Evolutionary conservation across 2,113 vertebrate species (phyloP).

Genomic region (Dendrocopos noguchii): DNA sequence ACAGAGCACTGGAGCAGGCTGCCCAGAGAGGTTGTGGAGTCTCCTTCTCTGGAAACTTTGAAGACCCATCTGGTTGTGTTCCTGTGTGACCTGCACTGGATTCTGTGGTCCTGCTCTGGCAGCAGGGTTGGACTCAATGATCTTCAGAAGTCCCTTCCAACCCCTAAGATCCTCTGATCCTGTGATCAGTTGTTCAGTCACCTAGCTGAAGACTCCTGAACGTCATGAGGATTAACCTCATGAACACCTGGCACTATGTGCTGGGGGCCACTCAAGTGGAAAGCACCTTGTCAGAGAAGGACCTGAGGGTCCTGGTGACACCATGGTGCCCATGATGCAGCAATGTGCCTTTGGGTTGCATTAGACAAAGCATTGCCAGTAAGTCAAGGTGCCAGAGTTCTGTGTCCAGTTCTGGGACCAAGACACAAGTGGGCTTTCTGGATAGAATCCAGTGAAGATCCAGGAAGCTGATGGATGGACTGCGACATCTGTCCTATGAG

Average conservation of each 20-base stretch:
- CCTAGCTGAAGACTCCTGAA: not conserved
- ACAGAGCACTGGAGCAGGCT: too few relatives aligned
- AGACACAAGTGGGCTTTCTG: too few relatives aligned
- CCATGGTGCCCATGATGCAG: not conserved
- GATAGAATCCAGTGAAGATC: not conserved
- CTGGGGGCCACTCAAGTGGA: not conserved
- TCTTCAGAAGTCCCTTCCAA: too few relatives aligned
- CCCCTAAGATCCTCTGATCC: too few relatives aligned
- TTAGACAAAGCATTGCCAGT: not conserved
- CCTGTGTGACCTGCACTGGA: too few relatives aligned
- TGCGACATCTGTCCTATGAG: not conserved
- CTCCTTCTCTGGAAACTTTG: too few relatives aligned
- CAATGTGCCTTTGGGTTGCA: not conserved
- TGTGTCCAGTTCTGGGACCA: not conserved
- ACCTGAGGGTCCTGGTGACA: not conserved
- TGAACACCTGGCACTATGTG: not conserved
- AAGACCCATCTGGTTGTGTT: too few relatives aligned
- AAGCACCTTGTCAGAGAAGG: not conserved
- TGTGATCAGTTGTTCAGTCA: not conserved
- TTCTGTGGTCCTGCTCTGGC: too few relatives aligned
- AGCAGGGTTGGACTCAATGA: too few relatives aligned
- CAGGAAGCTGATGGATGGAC: not conserved
- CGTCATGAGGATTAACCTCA: rapidly evolving
- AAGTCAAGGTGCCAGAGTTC: not conserved
- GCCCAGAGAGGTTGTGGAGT: too few relatives aligned